Base-by-base conservation (phyloP, 2,797 vertebrate species). In the Typhlichthys eigenmanni region DNA sequence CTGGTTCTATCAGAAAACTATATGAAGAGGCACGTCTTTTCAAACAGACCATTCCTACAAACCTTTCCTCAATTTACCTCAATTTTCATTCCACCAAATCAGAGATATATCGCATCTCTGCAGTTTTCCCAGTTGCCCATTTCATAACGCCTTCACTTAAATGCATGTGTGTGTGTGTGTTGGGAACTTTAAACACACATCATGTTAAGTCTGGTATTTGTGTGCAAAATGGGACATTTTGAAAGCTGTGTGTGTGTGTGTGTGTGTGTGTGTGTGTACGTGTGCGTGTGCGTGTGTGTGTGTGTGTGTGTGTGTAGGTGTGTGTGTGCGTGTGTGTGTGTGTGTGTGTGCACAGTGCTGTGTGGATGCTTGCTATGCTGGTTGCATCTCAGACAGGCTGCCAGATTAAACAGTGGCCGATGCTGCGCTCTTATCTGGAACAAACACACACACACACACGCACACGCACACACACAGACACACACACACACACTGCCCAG, bases 391-490 rank as follows among this genome's bases (percentile, higher is more conserved):
- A 34, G 29, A 60, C n/a, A 63, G n/a, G 9, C 50, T 14, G 55
- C 24, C 45, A 55, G 69, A 69, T 74, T 54, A 55, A 67, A 17
- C 66, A 53, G 50, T 62, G 57, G 65, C 64, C 17, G 3, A 29
- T 16, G 5, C 12, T 62, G 60, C 48, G 13, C 72, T 74, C 58
- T 80, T 84, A 85, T 78, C 76, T 74, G 68, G 54, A 61, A 63
- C 14, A 6, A 56, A 65, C 64, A 76, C 80, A 86, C 79, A 78
- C 43, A 80, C 68, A 64, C 79, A 66, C 59, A 45, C 2, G 11
- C 38, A 58, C 43, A 13, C 10, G 1, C 16, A 17, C 16, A 65
- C 64, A 75, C 81, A 86, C 79, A 78, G 19, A 80, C 68, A 66
- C 79, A 66, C 60, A 43, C 5, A n/a, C 38, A 58, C 43, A 13